Percentiles rank a stretch among this genome's conserved stretches.
These are phyloP conservation scores for Picus viridis DNA, from an alignment of 2,797 vertebrate genomes.

Conservation along the genomic window DNA sequence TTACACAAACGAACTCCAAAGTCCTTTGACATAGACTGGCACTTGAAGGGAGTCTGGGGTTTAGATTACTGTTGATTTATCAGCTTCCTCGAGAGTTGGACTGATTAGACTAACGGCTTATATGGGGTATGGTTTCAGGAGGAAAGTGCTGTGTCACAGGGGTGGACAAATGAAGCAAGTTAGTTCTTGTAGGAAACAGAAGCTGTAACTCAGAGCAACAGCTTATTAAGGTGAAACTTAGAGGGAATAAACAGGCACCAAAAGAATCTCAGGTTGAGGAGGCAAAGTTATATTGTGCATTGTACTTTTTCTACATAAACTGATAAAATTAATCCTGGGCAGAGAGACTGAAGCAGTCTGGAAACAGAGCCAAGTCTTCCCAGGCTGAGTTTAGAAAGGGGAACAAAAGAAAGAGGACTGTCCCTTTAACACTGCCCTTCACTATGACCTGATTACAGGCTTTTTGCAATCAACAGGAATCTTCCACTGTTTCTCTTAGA, in stretches of 20 bases:
- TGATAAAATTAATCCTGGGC: not conserved
- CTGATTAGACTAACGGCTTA: conserved; percentile 18
- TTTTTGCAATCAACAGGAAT: not conserved
- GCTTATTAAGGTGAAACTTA: not conserved
- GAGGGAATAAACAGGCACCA: not conserved
- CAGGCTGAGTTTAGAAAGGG: not conserved
- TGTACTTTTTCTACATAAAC: not conserved
- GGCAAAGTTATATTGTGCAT: not conserved
- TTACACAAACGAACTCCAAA: not conserved
- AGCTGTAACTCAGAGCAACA: not conserved
- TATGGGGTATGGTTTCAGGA: not conserved
- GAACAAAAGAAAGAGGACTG: not conserved
- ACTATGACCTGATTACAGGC: not conserved
- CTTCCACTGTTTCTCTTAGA: not conserved
- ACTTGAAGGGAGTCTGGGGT: not conserved
- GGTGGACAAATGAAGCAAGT: not conserved
- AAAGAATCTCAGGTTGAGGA: not conserved
- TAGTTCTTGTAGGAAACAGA: not conserved
- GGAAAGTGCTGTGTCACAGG: not conserved
- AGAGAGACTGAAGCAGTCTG: not conserved
- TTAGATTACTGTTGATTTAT: conserved; percentile 21
- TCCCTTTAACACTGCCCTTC: not conserved
- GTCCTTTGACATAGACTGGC: not conserved
- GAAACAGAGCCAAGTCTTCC: not conserved
- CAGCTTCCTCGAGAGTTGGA: not conserved